A percentile compares a stretch with the other conserved stretches of the same genome.
Evolutionary conservation across 2,113 vertebrate genomes (phyloP).

Genomic region (Dendropsophus ebraccatus): DNA sequence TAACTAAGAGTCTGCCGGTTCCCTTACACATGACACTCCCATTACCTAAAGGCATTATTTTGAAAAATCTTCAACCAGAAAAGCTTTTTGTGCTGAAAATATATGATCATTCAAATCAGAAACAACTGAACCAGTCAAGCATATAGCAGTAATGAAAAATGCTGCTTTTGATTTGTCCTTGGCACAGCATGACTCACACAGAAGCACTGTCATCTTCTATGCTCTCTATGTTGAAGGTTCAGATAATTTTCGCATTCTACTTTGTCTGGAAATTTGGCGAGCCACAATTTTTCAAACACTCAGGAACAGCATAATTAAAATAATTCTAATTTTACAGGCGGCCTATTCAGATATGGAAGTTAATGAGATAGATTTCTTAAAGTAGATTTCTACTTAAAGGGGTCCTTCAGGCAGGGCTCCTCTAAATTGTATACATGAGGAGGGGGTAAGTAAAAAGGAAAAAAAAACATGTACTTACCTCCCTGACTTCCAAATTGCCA

Average conservation of each 20-base stretch:
- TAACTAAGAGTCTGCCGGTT: too few species aligned
- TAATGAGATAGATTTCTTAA: too few species aligned
- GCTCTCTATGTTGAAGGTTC: not conserved
- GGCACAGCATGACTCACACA: slow-evolving; percentile 13
- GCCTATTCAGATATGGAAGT: not conserved
- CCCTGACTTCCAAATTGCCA: too few species aligned
- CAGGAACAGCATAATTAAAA: not conserved
- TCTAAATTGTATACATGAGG: too few species aligned
- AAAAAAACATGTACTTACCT: too few species aligned
- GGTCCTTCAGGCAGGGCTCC: too few species aligned
- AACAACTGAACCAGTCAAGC: not conserved
- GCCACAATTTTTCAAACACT: not conserved
- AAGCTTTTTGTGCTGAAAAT: too few species aligned
- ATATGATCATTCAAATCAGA: too few species aligned
- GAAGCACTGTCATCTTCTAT: not conserved
- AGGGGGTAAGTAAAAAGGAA: too few species aligned
- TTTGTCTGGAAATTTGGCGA: not conserved
- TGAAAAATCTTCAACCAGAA: not conserved
- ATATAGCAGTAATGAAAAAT: slow-evolving; percentile 19
- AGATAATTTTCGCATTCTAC: not conserved
- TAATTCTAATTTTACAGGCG: not conserved
- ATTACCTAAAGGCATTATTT: not conserved
- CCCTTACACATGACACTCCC: not conserved
- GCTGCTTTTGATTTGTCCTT: not conserved
- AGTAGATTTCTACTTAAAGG: not conserved